phyloP scores from a whole-genome alignment of 2,113 vertebrate genomes.

The Podocnemis expansa region DNA sequence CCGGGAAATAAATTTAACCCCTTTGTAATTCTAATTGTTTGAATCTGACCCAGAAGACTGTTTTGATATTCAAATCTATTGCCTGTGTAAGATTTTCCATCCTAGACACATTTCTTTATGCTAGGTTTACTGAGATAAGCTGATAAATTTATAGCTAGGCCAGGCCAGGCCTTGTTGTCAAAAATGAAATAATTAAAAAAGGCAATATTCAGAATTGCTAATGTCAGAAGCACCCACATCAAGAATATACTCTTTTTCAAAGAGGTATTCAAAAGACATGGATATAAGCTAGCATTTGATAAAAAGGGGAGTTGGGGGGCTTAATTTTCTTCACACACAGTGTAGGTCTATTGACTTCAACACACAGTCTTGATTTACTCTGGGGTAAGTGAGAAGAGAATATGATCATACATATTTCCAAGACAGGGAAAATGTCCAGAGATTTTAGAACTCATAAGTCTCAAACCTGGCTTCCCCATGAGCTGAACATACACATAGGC shows the following conservation, averaged over 20 bases:
- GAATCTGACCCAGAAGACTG: neutral
- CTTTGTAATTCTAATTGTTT: neutral
- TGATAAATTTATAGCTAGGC: too few relatives aligned
- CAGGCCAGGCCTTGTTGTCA: neutral
- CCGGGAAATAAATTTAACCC: neutral
- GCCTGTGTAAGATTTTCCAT: neutral
- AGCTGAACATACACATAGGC: neutral
- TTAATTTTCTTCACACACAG: neutral
- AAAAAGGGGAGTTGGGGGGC: neutral
- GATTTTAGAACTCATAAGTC: neutral
- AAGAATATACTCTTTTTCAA: neutral
- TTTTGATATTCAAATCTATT: neutral
- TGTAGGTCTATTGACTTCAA: neutral
- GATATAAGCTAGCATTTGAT: neutral
- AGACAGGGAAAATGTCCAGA: neutral
- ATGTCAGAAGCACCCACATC: neutral
- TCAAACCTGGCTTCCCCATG: neutral
- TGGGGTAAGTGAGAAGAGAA: neutral
- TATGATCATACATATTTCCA: neutral
- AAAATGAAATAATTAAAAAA: fast-evolving
- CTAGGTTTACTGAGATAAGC: neutral
- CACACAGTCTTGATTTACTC: neutral
- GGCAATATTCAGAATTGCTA: neutral
- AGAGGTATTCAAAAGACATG: neutral
- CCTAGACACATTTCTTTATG: neutral